Conservation (phyloP, 1,140 invertebrate species). For the Aphis craccivora region DNA sequence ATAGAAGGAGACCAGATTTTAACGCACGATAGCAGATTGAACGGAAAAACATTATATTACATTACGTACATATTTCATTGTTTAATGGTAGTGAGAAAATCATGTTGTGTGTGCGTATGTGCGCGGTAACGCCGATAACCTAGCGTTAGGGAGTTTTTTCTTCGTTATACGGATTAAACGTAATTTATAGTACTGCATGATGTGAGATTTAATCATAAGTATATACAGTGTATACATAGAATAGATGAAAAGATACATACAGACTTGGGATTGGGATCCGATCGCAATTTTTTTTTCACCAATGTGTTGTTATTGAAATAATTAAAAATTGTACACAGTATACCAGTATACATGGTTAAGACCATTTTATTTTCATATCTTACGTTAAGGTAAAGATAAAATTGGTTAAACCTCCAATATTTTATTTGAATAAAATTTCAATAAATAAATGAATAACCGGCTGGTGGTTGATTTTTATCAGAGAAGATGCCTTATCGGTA, state of each 20-base stretch:
- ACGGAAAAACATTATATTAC: background rate
- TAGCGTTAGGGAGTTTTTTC: background rate
- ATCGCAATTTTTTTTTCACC: background rate
- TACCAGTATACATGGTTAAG: no score
- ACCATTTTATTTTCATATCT: background rate
- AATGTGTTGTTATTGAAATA: background rate
- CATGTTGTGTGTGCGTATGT: background rate
- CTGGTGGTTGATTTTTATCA: background rate
- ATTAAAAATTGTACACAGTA: background rate
- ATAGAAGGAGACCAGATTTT: background rate
- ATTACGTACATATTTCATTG: background rate
- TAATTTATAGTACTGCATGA: background rate
- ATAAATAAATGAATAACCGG: background rate
- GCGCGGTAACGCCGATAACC: no score
- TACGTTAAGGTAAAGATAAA: no score
- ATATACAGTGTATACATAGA: background rate
- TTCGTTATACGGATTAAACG: background rate
- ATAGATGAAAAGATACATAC: background rate
- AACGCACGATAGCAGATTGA: background rate
- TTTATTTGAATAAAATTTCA: background rate
- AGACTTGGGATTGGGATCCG: background rate
- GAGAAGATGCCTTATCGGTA: background rate
- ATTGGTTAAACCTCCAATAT: background rate
- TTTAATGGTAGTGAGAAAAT: background rate
- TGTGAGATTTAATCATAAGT: background rate